These are phyloP conservation scores for Sander lucioperca DNA, from an alignment of 2,113 vertebrate genomes.

Conservation along the genomic window DNA sequence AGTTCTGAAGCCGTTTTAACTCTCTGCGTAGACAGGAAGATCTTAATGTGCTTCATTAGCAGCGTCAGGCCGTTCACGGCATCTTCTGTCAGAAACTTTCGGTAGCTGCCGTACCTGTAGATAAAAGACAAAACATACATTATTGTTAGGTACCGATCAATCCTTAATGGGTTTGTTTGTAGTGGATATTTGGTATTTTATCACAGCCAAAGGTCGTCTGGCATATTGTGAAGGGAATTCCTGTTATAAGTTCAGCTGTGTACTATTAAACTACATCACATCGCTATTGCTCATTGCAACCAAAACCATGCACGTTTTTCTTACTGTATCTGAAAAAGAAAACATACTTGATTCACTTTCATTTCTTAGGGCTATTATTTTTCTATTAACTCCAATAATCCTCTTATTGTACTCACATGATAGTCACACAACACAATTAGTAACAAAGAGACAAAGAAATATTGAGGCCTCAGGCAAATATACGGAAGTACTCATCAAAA, in stretches of 20 bases:
- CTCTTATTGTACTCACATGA: neutral
- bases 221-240: neutral
- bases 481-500: constrained; percentile 30
- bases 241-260: neutral
- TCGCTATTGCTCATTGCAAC: neutral
- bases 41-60: constrained; percentile 87
- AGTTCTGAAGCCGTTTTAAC: constrained; percentile 80
- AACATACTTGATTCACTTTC: too few species aligned
- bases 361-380: too few species aligned
- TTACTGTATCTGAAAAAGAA: neutral
- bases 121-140: neutral
- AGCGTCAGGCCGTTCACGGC: constrained; percentile 82
- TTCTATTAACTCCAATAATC: neutral
- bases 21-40: constrained; percentile 88
- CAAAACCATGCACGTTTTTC: neutral
- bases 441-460: neutral
- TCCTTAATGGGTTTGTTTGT: too few species aligned
- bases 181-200: neutral
- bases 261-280: neutral
- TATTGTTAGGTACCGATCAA: neutral
- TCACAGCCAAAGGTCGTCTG: neutral
- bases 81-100: constrained; percentile 85
- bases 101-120: constrained; percentile 89
- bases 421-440: constrained; percentile 5
- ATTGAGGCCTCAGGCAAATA: constrained; percentile 3